Conservation (phyloP, 2,797 vertebrate species). For the Tapera naevia region DNA sequence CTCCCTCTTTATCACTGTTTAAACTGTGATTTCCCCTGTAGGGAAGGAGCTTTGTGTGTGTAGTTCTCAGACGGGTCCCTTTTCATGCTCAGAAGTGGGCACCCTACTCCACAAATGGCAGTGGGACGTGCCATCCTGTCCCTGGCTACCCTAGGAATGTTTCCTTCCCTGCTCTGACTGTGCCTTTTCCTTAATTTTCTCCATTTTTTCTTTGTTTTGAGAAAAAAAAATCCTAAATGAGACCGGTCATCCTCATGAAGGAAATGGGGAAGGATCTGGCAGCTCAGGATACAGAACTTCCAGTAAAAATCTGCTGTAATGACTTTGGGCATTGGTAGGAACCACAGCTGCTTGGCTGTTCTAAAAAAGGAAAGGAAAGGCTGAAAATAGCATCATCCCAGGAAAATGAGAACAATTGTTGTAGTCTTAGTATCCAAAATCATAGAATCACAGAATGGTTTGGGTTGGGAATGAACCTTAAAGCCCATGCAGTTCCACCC, state of each 20-base stretch:
- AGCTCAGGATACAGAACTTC: background rate
- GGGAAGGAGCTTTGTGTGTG: background rate
- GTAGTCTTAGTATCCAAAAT: background rate
- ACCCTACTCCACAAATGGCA: background rate
- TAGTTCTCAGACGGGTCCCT: background rate
- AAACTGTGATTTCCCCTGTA: background rate
- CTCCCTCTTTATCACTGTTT: background rate
- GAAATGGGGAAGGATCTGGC: background rate
- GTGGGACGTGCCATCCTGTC: background rate
- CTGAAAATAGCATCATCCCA: slow-evolving; percentile 16
- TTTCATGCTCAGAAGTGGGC: background rate
- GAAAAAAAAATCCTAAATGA: background rate
- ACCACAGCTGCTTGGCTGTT: background rate
- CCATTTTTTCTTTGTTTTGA: background rate
- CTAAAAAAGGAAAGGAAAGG: slow-evolving; percentile 9
- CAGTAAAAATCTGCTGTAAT: background rate
- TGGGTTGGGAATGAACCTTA: no score
- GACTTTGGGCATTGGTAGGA: background rate
- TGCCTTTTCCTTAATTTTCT: background rate
- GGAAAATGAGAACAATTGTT: slow-evolving; percentile 32
- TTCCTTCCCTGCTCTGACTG: background rate
- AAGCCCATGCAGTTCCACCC: no score
- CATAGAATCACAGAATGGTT: no score
- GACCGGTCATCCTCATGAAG: background rate
- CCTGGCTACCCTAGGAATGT: background rate